Conservation (phyloP, 2,888 invertebrate genomes). For the Noctua comes region DNA sequence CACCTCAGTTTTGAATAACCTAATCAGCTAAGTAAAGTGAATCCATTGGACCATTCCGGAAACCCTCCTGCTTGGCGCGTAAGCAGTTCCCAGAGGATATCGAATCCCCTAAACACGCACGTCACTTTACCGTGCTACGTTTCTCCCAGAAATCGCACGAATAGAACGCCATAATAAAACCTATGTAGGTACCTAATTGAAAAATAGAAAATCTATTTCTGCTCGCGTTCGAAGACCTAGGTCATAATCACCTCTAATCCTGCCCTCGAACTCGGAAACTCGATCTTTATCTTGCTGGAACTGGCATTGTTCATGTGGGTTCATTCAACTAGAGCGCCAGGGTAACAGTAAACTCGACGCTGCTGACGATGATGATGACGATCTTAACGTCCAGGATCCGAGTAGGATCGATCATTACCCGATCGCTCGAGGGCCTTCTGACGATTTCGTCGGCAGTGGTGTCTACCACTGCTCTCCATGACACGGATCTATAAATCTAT, state of each 20-base stretch:
- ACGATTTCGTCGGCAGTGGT: neutral
- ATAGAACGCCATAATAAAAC: no score
- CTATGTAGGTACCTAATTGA: no score
- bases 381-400: neutral
- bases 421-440: neutral
- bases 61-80: neutral
- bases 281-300: neutral
- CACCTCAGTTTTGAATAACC: neutral
- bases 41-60: neutral
- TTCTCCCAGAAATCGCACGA: neutral
- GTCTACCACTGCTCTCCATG: neutral
- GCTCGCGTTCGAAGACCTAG: constrained; percentile 6
- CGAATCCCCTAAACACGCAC: neutral
- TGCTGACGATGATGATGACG: neutral
- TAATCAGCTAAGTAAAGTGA: neutral
- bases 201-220: constrained; percentile 7
- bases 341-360: neutral
- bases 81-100: neutral
- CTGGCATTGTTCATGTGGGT: neutral
- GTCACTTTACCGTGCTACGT: neutral
- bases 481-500: neutral
- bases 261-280: neutral
- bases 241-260: neutral
- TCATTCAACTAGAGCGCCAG: neutral
- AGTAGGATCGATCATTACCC: no score